Evolutionary conservation across 2,113 vertebrate genomes (phyloP).

Genomic region (Muntiacus muntjak): DNA sequence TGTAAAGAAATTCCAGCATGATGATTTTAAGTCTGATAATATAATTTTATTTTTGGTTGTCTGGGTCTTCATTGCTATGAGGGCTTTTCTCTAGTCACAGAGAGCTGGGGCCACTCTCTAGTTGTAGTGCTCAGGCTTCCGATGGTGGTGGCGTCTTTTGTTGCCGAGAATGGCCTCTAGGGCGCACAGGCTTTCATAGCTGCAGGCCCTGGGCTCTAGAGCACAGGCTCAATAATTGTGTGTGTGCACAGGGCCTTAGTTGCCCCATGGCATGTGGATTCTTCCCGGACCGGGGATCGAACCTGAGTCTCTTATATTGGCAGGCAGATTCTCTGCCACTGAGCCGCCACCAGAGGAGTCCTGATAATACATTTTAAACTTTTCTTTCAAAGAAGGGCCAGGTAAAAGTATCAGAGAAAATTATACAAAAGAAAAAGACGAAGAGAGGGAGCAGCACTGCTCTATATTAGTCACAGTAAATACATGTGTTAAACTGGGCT

Average conservation of each 20-base stretch:
- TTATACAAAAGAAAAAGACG: not conserved
- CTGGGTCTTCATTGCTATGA: not conserved
- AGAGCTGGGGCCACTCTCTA: not conserved
- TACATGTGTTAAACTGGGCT: not conserved
- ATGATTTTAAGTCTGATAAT: not conserved
- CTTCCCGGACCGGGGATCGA: not conserved
- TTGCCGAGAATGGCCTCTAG: not conserved
- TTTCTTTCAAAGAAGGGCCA: constrained; percentile 12
- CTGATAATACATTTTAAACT: not conserved
- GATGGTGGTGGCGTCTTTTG: not conserved
- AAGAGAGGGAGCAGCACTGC: not conserved
- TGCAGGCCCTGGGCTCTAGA: not conserved
- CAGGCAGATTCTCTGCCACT: not conserved
- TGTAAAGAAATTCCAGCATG: not conserved
- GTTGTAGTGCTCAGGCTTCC: not conserved
- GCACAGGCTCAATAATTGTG: not conserved
- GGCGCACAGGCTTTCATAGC: not conserved
- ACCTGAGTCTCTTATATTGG: not conserved
- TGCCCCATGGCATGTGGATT: not conserved
- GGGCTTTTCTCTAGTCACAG: not conserved
- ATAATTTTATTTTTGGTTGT: not conserved
- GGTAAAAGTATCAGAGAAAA: not conserved
- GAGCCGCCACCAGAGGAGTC: not conserved
- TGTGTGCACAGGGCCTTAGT: not conserved
- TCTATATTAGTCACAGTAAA: not conserved